Conservation (phyloP, 2,888 invertebrate species). For the Cephus pygmeus region DNA sequence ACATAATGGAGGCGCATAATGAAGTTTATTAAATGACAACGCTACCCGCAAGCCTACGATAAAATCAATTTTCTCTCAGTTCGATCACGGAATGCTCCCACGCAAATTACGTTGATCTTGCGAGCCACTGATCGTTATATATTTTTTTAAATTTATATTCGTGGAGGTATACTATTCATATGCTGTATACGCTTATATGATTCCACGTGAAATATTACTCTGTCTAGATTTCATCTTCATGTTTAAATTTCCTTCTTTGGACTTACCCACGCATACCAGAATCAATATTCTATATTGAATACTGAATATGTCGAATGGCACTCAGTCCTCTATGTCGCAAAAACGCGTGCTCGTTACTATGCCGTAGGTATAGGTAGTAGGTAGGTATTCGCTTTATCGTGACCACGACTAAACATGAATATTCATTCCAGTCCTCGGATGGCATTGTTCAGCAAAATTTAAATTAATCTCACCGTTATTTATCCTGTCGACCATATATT, state of each 20-base stretch:
- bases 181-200: not conserved
- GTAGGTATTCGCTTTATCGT: not conserved
- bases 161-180: not conserved
- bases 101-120: not conserved
- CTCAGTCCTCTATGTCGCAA: not conserved
- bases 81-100: not conserved
- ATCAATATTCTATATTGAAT: not conserved
- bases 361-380: not conserved
- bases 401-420: not conserved
- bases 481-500: not conserved
- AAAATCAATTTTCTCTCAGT: conserved; percentile 21
- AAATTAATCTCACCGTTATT: not conserved
- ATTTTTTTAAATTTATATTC: not conserved
- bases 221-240: not conserved
- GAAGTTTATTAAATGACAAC: conserved; percentile 37
- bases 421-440: not conserved
- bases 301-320: not conserved
- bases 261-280: not conserved
- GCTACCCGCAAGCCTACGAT: conserved; percentile 30
- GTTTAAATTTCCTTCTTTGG: not conserved
- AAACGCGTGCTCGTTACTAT: not conserved
- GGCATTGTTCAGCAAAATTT: not conserved
- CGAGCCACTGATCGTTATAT: not conserved
- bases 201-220: not conserved
- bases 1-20: conserved; percentile 28